A percentile compares a stretch with the other conserved stretches of the same genome.
Evolutionary conservation across 2,888 invertebrate species (phyloP).

Genomic region (Microplitis manilae): DNA sequence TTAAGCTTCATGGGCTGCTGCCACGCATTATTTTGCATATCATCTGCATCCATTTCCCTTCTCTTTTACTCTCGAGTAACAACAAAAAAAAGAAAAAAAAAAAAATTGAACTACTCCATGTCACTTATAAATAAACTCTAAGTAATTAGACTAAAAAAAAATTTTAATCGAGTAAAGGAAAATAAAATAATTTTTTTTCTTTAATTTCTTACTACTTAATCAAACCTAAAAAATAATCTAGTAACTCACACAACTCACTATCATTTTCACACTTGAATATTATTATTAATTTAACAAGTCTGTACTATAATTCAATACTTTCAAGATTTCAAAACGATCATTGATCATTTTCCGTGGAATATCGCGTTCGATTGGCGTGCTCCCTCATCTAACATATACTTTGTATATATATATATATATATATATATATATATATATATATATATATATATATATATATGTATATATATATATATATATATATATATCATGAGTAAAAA

Average conservation of each 20-base stretch:
- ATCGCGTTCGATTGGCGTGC: constrained; percentile 36
- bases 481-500: constrained; percentile 25
- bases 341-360: constrained; percentile 33
- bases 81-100: not conserved
- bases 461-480: not conserved
- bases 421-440: constrained; percentile 14
- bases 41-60: constrained; percentile 31
- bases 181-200: too few species aligned
- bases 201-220: too few species aligned
- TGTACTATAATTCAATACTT: constrained; percentile 15
- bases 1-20: constrained; percentile 37
- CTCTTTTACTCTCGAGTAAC: not conserved
- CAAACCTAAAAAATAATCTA: too few species aligned
- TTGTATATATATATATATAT: too few species aligned
- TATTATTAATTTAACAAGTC: constrained; percentile 6
- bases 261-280: constrained; percentile 9
- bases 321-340: constrained; percentile 30
- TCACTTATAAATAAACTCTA: not conserved
- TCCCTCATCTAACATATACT: constrained; percentile 5
- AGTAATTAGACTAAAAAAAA: too few species aligned
- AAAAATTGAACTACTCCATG: not conserved
- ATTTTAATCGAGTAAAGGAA: too few species aligned
- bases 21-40: constrained; percentile 50
- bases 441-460: not conserved
- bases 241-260: not conserved